A percentile compares a stretch with the other conserved stretches of the same genome.
These are phyloP conservation scores for Strigamia maritima DNA, from an alignment of 2,888 invertebrate species.

Conservation along the genomic window DNA sequence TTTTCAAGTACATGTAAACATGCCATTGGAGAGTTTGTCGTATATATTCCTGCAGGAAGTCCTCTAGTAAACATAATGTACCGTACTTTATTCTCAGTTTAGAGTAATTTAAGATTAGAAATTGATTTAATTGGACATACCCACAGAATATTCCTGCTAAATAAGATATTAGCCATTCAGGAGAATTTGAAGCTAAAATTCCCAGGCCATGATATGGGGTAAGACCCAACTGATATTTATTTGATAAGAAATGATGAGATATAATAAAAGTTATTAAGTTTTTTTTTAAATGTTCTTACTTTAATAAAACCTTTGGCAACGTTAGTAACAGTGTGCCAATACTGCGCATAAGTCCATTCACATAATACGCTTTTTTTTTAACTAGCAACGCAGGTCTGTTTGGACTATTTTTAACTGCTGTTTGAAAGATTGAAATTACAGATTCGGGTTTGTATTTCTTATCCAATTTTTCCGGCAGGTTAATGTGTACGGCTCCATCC, in stretches of 20 bases:
- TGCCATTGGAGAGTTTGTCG: slow-evolving; percentile 83
- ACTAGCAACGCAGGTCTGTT: not conserved
- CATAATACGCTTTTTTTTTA: not conserved
- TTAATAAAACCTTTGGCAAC: not conserved
- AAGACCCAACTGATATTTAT: too few species aligned
- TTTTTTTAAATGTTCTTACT: not conserved
- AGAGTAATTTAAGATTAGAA: too few species aligned
- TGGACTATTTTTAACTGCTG: not conserved
- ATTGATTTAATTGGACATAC: slow-evolving; percentile 48
- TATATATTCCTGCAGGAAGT: slow-evolving; percentile 82
- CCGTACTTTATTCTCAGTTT: too few species aligned
- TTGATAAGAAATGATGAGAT: too few species aligned
- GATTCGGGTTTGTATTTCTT: not conserved
- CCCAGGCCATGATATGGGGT: slow-evolving; percentile 76
- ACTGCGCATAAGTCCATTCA: not conserved
- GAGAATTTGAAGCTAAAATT: slow-evolving; percentile 86
- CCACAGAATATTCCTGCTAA: slow-evolving; percentile 86
- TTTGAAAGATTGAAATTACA: not conserved
- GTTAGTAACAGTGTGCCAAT: not conserved
- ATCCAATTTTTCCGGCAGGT: not conserved
- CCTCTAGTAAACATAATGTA: slow-evolving; percentile 59
- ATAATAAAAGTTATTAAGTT: too few species aligned
- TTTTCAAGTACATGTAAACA: slow-evolving; percentile 72
- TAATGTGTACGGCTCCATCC: not conserved
- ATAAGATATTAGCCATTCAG: slow-evolving; percentile 84